Evolutionary conservation across 2,888 invertebrate species (phyloP), one percentile per base, ranked within the genome.

Genomic region (Gonocerus acuteangulatus): DNA sequence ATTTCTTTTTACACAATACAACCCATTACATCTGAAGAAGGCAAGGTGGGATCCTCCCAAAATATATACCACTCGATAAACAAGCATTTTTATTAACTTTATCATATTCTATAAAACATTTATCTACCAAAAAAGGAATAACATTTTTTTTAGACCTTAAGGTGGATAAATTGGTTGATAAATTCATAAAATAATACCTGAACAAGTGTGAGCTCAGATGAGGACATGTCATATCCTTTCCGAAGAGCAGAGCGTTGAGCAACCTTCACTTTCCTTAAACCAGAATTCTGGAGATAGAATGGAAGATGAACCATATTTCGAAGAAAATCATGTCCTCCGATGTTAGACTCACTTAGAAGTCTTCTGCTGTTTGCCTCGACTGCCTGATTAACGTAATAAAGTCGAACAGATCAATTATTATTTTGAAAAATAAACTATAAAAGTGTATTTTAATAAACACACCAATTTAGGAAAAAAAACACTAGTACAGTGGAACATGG

Each of bases 261-360:
- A 4, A 85, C 80, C 74, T 91, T 90, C 1, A 93, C 90, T 69
- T 91, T 86, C 1, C 95, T 81, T 63, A 97, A 76, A 9, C 95
- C 95, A 1, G 95, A 94, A 77, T 95, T 96, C 78, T 99, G 97
- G 62, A 99, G 79, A 75, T 94, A 99, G 77, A 99, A 97, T 0
- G 99, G 99, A 70, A 99, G 79, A 74, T 96, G 97, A 21, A 99
- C 94, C 80, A 97, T 86, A 74, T 97, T 97, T 66, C 92, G 83
- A 51, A 96, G 77, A 73, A 95, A 95, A 75, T 89, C 90, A 78
- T 95, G 93, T 0, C 95, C 95, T 63, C 94, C 94, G 68, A 96
- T 94, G 74, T 88, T 89, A 65, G 87, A 91, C 74, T 95, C 95
- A 32, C 86, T 87, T 70, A 94, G 89, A 32, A 92, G 81, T 19